Conservation (phyloP, 2,113 vertebrate species). For the Semnornis frantzii region DNA sequence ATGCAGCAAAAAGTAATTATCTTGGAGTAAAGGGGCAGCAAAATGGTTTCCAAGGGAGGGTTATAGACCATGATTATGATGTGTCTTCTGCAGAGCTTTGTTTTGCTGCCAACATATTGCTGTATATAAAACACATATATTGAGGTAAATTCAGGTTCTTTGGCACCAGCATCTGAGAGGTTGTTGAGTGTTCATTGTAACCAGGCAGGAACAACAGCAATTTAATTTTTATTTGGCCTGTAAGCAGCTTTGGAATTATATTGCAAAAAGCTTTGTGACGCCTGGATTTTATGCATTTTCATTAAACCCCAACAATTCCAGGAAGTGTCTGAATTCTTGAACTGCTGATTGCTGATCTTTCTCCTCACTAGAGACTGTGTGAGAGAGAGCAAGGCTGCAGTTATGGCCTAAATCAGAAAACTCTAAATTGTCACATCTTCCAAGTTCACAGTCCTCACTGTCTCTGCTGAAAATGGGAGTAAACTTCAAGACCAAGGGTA, state of each 20-base stretch:
- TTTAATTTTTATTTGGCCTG: conserved; percentile 28
- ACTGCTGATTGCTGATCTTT: background rate
- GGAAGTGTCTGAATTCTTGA: background rate
- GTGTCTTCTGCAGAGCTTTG: background rate
- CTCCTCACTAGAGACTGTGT: background rate
- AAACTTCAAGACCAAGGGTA: background rate
- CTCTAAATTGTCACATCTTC: background rate
- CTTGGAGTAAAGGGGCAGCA: background rate
- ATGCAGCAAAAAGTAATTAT: background rate
- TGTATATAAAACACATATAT: background rate
- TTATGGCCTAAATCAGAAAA: background rate
- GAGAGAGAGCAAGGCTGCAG: background rate
- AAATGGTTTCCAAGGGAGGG: background rate
- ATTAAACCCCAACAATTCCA: conserved; percentile 23
- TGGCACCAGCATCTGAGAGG: background rate
- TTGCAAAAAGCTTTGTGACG: background rate
- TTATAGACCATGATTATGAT: background rate
- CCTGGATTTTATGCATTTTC: conserved; percentile 26
- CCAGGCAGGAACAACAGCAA: background rate
- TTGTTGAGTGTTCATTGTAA: conserved; percentile 8
- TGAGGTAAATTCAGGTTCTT: background rate
- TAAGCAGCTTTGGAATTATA: conserved; percentile 62
- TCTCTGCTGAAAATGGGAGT: background rate
- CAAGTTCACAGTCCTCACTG: background rate
- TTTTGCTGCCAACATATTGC: background rate